These are phyloP conservation scores for Excalfactoria chinensis DNA, from an alignment of 2,113 vertebrate species.

Conservation along the genomic window DNA sequence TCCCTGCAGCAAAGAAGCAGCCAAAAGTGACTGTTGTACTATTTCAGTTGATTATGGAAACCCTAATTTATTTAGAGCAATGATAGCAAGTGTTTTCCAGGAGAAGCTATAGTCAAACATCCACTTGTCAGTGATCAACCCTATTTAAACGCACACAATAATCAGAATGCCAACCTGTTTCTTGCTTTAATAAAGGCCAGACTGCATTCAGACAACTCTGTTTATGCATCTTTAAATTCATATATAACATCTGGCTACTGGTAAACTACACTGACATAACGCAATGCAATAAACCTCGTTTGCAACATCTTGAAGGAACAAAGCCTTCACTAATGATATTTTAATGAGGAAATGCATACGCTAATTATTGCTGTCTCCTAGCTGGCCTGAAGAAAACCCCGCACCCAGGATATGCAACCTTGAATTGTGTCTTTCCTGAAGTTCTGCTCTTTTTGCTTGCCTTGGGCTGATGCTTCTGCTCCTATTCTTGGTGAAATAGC, in stretches of 20 bases:
- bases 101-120: background rate
- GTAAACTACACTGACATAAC: conserved; percentile 52
- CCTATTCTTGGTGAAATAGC: background rate
- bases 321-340: conserved; percentile 75
- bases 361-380: conserved; percentile 73
- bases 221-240: background rate
- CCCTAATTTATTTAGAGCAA: background rate
- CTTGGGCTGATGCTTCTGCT: background rate
- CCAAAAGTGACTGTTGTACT: background rate
- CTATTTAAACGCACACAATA: background rate
- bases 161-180: background rate
- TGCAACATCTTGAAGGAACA: conserved; percentile 68
- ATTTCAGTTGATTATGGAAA: background rate
- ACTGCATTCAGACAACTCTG: background rate
- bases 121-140: background rate
- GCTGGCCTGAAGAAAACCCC: conserved; percentile 43
- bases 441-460: background rate
- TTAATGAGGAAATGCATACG: conserved; percentile 77
- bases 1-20: background rate
- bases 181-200: background rate
- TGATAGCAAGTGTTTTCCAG: background rate
- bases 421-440: conserved; percentile 11
- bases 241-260: conserved; percentile 37
- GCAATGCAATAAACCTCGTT: conserved; percentile 53
- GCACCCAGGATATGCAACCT: conserved; percentile 5